Evolutionary conservation across 2,113 vertebrate genomes (phyloP).

Genomic region (Lethenteron reissneri): DNA sequence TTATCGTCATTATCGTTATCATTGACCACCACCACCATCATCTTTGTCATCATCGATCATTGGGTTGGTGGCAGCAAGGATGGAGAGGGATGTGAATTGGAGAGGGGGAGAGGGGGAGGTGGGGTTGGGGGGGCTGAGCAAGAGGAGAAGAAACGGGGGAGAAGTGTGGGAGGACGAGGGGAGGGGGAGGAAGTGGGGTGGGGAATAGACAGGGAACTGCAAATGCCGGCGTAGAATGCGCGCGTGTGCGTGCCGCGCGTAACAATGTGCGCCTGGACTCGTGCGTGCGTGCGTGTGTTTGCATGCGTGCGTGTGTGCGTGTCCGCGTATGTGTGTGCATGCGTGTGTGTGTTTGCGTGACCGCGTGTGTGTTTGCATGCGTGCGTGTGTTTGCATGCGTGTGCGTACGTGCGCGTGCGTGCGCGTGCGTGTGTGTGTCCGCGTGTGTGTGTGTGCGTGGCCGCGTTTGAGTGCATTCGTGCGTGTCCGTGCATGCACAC

Average conservation of each 20-base stretch:
- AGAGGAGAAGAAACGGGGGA: neutral
- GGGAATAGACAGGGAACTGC: neutral
- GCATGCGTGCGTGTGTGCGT: neutral
- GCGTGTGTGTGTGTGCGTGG: neutral
- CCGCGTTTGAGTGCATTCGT: neutral
- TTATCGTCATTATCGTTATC: no score
- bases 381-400: neutral
- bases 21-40: no score
- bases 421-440: neutral
- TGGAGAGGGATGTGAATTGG: neutral
- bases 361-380: neutral
- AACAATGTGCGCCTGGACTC: neutral
- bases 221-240: no score
- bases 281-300: neutral
- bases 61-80: neutral
- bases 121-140: neutral
- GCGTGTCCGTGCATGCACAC: neutral
- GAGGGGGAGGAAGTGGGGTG: neutral
- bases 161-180: neutral
- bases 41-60: no score
- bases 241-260: no score
- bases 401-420: neutral
- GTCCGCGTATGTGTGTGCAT: neutral
- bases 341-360: neutral
- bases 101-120: neutral